Evolutionary conservation across 2,797 vertebrate species (phyloP), one percentile per base, ranked within the genome.

Genomic region (Paguma larvata): DNA sequence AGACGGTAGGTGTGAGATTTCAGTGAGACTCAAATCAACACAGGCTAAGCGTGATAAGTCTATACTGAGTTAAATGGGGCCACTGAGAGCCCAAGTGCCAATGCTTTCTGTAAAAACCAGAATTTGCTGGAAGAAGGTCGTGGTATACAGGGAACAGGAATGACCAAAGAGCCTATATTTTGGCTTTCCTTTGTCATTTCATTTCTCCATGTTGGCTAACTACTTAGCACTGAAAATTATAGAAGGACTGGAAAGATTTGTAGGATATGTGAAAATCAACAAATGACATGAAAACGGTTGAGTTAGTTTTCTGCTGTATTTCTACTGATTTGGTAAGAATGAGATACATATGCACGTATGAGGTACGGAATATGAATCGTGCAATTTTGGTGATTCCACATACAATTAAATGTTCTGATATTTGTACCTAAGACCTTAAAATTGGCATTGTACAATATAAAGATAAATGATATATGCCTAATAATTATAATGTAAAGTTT

Each of bases 41-140:
- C 0, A 0, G 8, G 30, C 48, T 21, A 8, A 34, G 30, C 2
- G 2, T 14, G 21, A 23, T 5, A 44, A 14, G 9, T 25, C 13
- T 18, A 10, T 18, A 8, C 9, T 16, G 41, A 18, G 92, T 62
- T 62, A 10, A 38, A 3, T 0, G 6, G 5, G 21, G 25, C 6
- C 16, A 9, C 13, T 1, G 25, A 14, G 1, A 16, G 51, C 19
- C 41, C 4, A 1, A 44, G 63, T 0, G 3, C 6, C 32, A 10
- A 34, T 0, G 0, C 15, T 38, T 63, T 78, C 23, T 34, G 23
- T 38, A n/a, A n/a, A 48, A 4, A 15, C 32, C 41, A 87, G 34
- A 67, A 32, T 23, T 67, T 15, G 48, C 48, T 53, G 21, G 48
- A 12, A 19, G 72, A n/a, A 44, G 46, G 6, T 6, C 44, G 25